Evolutionary conservation across 2,113 vertebrate species (phyloP).

Genomic region (Phrynosoma platyrhinos): DNA sequence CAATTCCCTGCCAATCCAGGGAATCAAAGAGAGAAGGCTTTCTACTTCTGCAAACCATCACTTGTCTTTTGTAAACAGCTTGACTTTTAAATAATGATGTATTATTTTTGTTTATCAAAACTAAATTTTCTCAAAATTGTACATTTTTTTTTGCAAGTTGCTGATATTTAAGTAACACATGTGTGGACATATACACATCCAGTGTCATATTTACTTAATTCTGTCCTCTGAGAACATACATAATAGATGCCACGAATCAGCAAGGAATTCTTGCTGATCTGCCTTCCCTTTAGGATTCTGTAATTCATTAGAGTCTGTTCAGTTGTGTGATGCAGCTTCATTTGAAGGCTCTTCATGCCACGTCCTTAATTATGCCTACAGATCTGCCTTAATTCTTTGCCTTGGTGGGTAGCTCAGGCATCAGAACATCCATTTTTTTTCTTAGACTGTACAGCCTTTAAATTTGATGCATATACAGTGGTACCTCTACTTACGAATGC

Average conservation of each 20-base stretch:
- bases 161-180: not conserved
- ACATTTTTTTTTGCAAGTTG: not conserved
- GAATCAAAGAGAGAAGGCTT: no score
- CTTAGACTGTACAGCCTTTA: not conserved
- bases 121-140: not conserved
- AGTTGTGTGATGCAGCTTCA: conserved; percentile 13
- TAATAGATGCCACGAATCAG: not conserved
- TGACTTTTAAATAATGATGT: not conserved
- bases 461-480: not conserved
- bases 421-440: not conserved
- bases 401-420: not conserved
- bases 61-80: not conserved
- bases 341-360: not conserved
- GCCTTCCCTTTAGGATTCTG: not conserved
- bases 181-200: not conserved
- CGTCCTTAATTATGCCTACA: not conserved
- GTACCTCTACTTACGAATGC: no score
- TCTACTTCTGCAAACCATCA: no score
- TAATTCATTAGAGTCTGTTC: accelerated
- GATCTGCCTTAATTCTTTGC: not conserved
- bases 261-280: not conserved
- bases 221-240: not conserved
- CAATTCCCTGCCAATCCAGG: no score
- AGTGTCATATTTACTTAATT: not conserved
- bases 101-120: not conserved